Evolutionary conservation across 23 tunicate species (phyloP).

Genomic region (Trididemnum miniatum): DNA sequence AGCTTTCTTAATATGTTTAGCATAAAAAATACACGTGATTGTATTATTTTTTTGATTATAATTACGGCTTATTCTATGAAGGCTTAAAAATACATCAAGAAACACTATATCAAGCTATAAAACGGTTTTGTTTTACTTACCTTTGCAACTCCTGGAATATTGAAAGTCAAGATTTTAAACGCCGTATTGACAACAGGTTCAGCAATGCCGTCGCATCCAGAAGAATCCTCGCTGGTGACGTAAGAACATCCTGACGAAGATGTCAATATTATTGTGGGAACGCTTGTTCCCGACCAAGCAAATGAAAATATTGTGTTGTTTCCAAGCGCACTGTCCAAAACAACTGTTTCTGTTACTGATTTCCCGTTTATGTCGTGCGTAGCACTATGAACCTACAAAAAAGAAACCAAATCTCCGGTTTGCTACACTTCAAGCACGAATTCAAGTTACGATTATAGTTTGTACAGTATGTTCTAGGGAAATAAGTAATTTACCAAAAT

Average conservation of each 20-base stretch:
- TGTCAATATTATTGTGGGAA: constrained; percentile 29
- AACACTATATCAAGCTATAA: no score
- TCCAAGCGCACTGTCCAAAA: constrained; percentile 68
- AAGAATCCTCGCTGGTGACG: constrained; percentile 31
- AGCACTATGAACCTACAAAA: constrained; percentile 64
- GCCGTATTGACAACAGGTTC: constrained; percentile 21
- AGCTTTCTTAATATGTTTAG: no score
- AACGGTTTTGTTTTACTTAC: no score
- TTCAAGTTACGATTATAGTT: no score
- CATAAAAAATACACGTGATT: no score
- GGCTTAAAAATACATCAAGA: no score
- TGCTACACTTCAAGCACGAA: no score
- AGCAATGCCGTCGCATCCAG: constrained; percentile 23
- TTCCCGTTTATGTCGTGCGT: constrained; percentile 28
- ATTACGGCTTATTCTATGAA: no score
- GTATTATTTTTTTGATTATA: no score
- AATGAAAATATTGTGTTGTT: constrained; percentile 73
- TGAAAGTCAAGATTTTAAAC: constrained; percentile 37
- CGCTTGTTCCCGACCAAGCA: constrained; percentile 54
- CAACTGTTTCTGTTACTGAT: constrained; percentile 37
- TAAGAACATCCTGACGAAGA: constrained; percentile 63
- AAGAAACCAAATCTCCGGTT: no score
- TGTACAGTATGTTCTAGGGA: no score
- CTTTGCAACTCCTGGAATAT: constrained; percentile 70
- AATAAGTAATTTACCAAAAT: no score